These are phyloP conservation scores for Axea sp. DNA, from an alignment of 2,888 invertebrate genomes.

Conservation along the genomic window DNA sequence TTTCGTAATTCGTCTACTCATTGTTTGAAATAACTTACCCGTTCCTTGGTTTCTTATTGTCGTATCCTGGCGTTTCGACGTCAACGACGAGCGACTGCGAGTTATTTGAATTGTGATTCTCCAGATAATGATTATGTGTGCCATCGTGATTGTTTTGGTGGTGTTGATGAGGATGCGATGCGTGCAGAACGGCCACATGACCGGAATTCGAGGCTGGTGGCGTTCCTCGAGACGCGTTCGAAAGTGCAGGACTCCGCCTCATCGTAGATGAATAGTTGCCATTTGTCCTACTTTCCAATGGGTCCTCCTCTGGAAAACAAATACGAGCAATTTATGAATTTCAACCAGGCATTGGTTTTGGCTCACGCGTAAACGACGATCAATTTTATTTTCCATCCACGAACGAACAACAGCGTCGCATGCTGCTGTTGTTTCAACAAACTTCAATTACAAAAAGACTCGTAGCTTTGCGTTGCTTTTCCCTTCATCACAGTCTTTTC, in stretches of 20 bases:
- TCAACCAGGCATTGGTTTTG: too few species aligned
- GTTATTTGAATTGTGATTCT: conserved; percentile 76
- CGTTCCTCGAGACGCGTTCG: conserved; percentile 70
- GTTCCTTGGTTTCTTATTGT: conserved; percentile 76
- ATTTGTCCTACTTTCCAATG: conserved; percentile 73
- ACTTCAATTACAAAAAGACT: too few species aligned
- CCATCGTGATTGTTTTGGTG: conserved; percentile 74
- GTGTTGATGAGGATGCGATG: conserved; percentile 71
- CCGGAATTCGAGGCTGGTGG: conserved; percentile 73
- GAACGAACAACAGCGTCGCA: too few species aligned
- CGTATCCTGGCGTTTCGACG: conserved; percentile 71
- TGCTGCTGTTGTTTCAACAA: too few species aligned
- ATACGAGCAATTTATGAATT: not conserved
- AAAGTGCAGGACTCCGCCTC: conserved; percentile 73
- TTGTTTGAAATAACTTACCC: conserved; percentile 67
- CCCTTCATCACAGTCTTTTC: too few species aligned
- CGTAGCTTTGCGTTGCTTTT: too few species aligned
- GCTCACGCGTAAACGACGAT: too few species aligned
- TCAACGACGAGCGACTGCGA: conserved; percentile 72
- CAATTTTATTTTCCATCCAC: too few species aligned
- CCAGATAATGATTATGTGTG: conserved; percentile 74
- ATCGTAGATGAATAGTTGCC: conserved; percentile 71
- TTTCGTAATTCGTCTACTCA: conserved; percentile 11
- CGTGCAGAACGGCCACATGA: conserved; percentile 71
- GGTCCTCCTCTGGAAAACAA: conserved; percentile 75